Base-by-base conservation (phyloP, 2,113 vertebrate genomes). In the Callocephalon fimbriatum region DNA sequence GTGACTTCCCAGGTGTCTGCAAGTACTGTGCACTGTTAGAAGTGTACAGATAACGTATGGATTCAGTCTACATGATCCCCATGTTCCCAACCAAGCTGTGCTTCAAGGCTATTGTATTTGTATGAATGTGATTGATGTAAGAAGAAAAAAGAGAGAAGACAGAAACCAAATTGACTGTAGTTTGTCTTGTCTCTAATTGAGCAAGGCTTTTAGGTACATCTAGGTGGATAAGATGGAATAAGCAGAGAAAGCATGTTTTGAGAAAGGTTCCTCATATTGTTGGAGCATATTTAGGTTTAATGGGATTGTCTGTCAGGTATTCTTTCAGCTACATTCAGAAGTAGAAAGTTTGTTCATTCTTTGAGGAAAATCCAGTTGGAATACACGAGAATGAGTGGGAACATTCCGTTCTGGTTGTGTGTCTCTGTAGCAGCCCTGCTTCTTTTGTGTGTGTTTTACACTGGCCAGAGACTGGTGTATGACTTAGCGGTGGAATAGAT, bases 11-110 rank as follows among this genome's bases (percentile, higher is more conserved):
- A 54, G 35, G 66, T 29, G 6, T 25, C 38, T 61, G 40, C 45
- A 62, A 22, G 88, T 35, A 7, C 5, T 27, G 22, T 8, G 27
- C 1, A 0, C 32, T 11, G 3, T 29, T 62, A 45, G 38, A 56
- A 7, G 15, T 40, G 15, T 26, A 6, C 3, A 2, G 1, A 2
- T 23, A 18, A 9, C 18, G 19, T 22, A 9, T 11, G 32, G 42
- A 11, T 50, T 72, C 18, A 13, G 2, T 18, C 20, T 35, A 10
- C 8, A 1, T 32, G 47, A 44, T 47, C 18, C 26, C 25, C 5
- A 1, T 12, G 40, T 44, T 27, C 18, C 48, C 67, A 50, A 62
- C 37, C 11, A 47, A 42, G 37, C 17, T 16, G 9, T 9, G 11
- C 37, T 67, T 81, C 65, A 82, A n/a, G 29, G 18, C 23, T 42